Evolutionary conservation across 2,888 invertebrate genomes (phyloP).

Genomic region (Spodoptera exigua): DNA sequence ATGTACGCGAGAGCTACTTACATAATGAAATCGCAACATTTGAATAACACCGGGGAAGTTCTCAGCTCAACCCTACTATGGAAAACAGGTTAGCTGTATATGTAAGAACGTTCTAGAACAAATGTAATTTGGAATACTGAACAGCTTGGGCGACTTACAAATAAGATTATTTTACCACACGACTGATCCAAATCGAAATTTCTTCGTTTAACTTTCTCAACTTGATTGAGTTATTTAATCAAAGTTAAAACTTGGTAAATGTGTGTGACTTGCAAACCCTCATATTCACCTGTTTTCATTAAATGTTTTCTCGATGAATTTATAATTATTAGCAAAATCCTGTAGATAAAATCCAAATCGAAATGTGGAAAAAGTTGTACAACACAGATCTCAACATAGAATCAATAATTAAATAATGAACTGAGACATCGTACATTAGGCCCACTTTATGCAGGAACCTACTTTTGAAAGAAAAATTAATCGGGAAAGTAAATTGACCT

Average conservation of each 20-base stretch:
- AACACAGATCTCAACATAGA: not conserved
- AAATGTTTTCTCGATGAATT: constrained; percentile 40
- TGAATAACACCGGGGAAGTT: constrained; percentile 55
- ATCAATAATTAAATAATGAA: constrained; percentile 37
- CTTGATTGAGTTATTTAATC: constrained; percentile 40
- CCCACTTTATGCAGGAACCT: constrained; percentile 65
- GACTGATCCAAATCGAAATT: constrained; percentile 37
- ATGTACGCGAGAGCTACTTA: constrained; percentile 49
- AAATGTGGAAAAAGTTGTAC: no score
- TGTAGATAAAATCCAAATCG: constrained; percentile 18
- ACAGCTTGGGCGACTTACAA: constrained; percentile 38
- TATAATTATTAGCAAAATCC: no score
- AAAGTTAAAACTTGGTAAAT: constrained; percentile 22
- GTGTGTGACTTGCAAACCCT: constrained; percentile 18
- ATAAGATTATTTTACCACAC: constrained; percentile 43
- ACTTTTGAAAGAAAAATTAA: constrained; percentile 76
- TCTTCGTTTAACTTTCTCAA: constrained; percentile 38
- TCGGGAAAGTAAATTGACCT: constrained; percentile 83
- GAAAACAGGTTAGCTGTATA: constrained; percentile 30
- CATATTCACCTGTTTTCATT: constrained; percentile 41
- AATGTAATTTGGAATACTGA: constrained; percentile 51
- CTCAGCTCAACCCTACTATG: constrained; percentile 19
- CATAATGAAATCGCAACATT: constrained; percentile 61
- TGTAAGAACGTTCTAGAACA: constrained; percentile 44
- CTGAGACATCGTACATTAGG: constrained; percentile 45